phyloP scores from a whole-genome alignment of 2,113 vertebrate genomes.

The Gnathonemus echidnorhynchus region DNA sequence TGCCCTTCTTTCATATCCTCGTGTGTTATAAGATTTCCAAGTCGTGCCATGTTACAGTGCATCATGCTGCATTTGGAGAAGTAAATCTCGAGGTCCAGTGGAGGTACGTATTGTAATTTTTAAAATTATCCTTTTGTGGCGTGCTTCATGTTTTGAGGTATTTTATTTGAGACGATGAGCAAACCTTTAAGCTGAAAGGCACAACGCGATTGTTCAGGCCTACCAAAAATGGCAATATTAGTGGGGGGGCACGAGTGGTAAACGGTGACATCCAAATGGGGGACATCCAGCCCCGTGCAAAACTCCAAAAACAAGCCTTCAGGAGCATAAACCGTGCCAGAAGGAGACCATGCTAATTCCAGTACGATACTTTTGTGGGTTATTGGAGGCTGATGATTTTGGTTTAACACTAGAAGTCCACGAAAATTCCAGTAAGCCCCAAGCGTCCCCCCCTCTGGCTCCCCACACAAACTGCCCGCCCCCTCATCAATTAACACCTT shows the following conservation, averaged over 20 bases:
- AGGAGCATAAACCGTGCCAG: neutral
- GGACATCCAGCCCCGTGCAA: neutral
- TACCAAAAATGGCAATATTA: neutral
- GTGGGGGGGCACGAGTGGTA: neutral
- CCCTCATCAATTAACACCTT: neutral
- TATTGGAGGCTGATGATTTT: neutral
- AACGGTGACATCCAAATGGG: neutral
- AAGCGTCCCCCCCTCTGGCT: neutral
- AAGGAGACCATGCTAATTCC: neutral
- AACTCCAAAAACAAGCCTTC: neutral
- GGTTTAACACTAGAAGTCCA: neutral
- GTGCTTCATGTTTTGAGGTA: neutral
- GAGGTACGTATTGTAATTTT: neutral
- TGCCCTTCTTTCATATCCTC: neutral
- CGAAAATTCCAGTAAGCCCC: neutral
- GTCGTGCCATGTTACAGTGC: neutral
- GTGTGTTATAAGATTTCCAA: neutral
- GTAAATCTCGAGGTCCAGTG: neutral
- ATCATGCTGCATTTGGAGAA: neutral
- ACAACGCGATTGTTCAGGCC: neutral
- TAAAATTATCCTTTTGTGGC: neutral
- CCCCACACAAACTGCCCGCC: neutral
- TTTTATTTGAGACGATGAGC: neutral
- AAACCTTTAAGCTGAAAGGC: neutral
- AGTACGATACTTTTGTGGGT: neutral